Evolutionary conservation across 1,140 invertebrate species (phyloP), one percentile per base, ranked within the genome.

Genomic region (Polyergus mexicanus): DNA sequence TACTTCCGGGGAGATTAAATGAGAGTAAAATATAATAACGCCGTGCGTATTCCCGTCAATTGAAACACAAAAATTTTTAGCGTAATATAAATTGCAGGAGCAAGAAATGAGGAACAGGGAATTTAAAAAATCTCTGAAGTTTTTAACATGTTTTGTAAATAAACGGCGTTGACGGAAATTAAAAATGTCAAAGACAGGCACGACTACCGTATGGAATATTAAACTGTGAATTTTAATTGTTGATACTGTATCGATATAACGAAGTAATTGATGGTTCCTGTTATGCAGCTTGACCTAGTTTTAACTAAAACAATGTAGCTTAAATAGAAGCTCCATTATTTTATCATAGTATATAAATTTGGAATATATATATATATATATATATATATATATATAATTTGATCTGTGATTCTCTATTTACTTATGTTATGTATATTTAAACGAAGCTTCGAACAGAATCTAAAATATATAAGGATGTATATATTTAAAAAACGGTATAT

Each of bases 1-100:
- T 77, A 62, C 74, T 81, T 65, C 75, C 66, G 76, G n/a, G 69
- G 58, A 86, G 81, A 88, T 88, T 88, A 86, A 88, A 86, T 56
- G 25, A 75, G 60, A 88, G 58, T 71, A 88, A 88, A 88, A 81
- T 86, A 86, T 63, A 63, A 88, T 88, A 87, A 77, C 86, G 44
- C 11, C 22, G 22, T 41, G 11, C 11, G 66, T 19, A 35, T 81
- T 47, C 68, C 60, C 35, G 16, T 16, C 32, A 47, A 86, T 86
- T 65, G 11, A n/a, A 65, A 69, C 32, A 19, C 25, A 35, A 44
- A 71, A 71, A 44, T 16, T 58, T 58, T 71, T 58, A 13, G 13
- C 11, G 25, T 11, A 54, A 74, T 19, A n/a, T 19, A 19, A 58
- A 80, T 65, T 47, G 7, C 44, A 28, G 16, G 11, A 4, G 19